Evolutionary conservation across 2,888 invertebrate species (phyloP), one percentile per base, ranked within the genome.

Genomic region (Megaustenia siamemsis): DNA sequence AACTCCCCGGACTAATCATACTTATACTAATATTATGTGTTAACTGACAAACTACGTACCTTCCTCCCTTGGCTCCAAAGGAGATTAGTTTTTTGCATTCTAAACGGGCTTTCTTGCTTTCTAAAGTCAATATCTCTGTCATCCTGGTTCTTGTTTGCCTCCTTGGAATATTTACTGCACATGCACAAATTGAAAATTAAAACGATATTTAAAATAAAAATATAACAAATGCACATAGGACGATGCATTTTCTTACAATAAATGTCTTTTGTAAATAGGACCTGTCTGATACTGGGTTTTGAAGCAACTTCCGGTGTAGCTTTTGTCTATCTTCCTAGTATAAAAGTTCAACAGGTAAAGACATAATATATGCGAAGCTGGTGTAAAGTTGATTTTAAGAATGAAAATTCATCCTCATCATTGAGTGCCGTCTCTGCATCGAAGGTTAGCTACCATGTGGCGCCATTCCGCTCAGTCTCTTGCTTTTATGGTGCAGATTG

Each of bases 31-130:
- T n/a, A n/a, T n/a, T n/a, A n/a, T n/a, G n/a, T n/a, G n/a, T n/a
- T n/a, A n/a, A n/a, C n/a, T n/a, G n/a, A n/a, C n/a, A n/a, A n/a
- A n/a, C n/a, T n/a, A 10, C 71, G 95, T 95, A 98, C 98, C 94
- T 96, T 96, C 94, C 97, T 96, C 21, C 98, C 98, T 95, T 98
- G 98, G 5, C 96, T 94, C 98, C 98, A 98, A 40, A 98, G 94
- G 85, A 97, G 94, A 94, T 98, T 98, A 53, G 98, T 94, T 94
- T 98, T 98, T 49, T 97, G 96, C 96, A 98, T 97, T 89, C 98
- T 95, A 94, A 97, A 98, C 6, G 98, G 98, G 91, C 96, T 96
- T 89, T 88, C 88, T 38, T 86, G 83, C 66, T 86, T 82, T 32
- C 78, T 63, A 38, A 84, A 78, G 32, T 84, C 66, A 28, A 78